These are phyloP conservation scores for Neocrepidodera transversa DNA, from an alignment of 2,888 invertebrate genomes.

Conservation along the genomic window DNA sequence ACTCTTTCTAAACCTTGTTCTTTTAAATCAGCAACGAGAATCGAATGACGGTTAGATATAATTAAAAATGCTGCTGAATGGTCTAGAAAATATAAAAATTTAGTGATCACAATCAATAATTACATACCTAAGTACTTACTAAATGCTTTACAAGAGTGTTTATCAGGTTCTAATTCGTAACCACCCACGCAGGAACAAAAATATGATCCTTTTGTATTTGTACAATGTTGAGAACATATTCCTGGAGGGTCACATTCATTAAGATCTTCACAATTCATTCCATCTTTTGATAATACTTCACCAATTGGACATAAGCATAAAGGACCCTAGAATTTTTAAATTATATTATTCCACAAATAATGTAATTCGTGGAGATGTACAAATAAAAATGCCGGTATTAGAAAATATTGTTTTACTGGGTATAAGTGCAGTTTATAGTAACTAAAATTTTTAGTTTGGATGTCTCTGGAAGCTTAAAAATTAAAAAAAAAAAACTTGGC, in stretches of 20 bases:
- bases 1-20: slow-evolving; percentile 87
- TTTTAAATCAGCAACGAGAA: slow-evolving; percentile 87
- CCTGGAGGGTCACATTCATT: slow-evolving; percentile 91
- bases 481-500: no score
- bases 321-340: slow-evolving; percentile 72
- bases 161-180: slow-evolving; percentile 80
- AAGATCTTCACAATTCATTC: slow-evolving; percentile 77
- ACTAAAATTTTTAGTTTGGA: no score
- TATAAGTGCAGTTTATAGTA: no score
- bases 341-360: no score
- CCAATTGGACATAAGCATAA: slow-evolving; percentile 90
- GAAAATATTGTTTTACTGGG: no score
- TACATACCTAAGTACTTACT: slow-evolving; percentile 63
- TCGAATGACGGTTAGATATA: slow-evolving; percentile 93
- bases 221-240: slow-evolving; percentile 89
- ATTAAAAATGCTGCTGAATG: slow-evolving; percentile 92
- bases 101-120: background rate
- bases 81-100: slow-evolving; percentile 56
- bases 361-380: no score
- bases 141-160: slow-evolving; percentile 89
- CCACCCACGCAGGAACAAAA: slow-evolving; percentile 87
- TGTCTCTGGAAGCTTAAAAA: no score
- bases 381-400: no score
- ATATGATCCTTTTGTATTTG: slow-evolving; percentile 89
- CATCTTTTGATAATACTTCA: slow-evolving; percentile 76